A percentile compares a stretch with the other conserved stretches of the same genome.
These are phyloP conservation scores for Nyctibius grandis DNA, from an alignment of 2,797 vertebrate species.

Conservation along the genomic window DNA sequence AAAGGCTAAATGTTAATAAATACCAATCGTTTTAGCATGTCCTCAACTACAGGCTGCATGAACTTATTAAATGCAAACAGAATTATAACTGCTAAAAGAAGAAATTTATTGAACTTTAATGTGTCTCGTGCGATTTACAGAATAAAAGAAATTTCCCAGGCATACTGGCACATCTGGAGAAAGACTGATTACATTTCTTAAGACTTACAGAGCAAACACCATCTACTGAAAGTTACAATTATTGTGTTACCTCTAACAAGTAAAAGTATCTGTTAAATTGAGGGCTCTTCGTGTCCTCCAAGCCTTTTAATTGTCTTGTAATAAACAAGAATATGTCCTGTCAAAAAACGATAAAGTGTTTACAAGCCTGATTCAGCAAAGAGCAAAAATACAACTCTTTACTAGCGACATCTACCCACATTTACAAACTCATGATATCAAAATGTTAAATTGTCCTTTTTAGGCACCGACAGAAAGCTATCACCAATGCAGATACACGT, in stretches of 20 bases:
- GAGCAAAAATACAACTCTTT: neutral
- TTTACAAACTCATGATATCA: neutral
- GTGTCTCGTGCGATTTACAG: neutral
- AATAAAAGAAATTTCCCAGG: neutral
- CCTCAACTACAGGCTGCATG: neutral
- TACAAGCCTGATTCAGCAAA: slow-evolving; percentile 15
- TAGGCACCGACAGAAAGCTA: neutral
- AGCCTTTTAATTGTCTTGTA: slow-evolving; percentile 96
- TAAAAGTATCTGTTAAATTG: slow-evolving; percentile 99
- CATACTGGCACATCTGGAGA: neutral
- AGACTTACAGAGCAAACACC: neutral
- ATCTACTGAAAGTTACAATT: neutral
- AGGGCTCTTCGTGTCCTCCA: slow-evolving; percentile 99
- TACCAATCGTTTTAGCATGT: neutral
- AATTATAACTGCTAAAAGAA: neutral
- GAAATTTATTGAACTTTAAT: neutral
- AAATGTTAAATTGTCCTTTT: neutral
- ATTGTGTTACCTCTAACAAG: slow-evolving; percentile 89
- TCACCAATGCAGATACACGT: neutral
- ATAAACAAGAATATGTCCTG: slow-evolving; percentile 99
- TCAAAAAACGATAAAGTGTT: slow-evolving; percentile 53
- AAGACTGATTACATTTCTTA: neutral
- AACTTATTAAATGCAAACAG: neutral
- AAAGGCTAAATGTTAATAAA: neutral
- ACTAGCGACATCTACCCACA: neutral